Conservation (phyloP, 1,140 invertebrate species). For the Hyles euphorbiae region DNA sequence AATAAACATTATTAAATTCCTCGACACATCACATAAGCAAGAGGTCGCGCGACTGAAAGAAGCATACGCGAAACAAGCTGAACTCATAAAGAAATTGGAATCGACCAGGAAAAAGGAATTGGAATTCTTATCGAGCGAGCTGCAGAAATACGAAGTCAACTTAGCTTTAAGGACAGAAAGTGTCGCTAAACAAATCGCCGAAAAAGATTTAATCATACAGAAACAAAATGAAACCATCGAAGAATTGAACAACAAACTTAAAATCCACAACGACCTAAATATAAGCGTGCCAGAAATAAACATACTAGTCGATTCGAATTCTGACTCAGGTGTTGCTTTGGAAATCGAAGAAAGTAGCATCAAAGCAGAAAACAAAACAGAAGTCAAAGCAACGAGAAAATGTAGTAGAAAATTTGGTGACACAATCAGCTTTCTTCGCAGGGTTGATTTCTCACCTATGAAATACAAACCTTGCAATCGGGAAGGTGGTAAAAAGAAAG, state of each 20-base stretch:
- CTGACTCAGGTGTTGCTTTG: slow-evolving; percentile 62
- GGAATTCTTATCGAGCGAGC: slow-evolving; percentile 58
- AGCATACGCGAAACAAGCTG: slow-evolving; percentile 48
- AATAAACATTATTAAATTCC: slow-evolving; percentile 62
- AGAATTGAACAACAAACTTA: slow-evolving; percentile 51
- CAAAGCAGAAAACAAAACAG: slow-evolving; percentile 44
- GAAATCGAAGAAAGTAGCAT: slow-evolving; percentile 47
- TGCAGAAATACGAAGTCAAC: slow-evolving; percentile 64
- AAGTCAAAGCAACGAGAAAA: slow-evolving; percentile 54
- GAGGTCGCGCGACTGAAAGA: slow-evolving; percentile 57
- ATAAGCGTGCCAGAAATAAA: slow-evolving; percentile 46
- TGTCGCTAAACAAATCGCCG: slow-evolving; percentile 52
- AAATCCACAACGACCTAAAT: slow-evolving; percentile 30
- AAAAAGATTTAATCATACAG: slow-evolving; percentile 59
- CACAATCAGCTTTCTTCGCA: slow-evolving; percentile 58
- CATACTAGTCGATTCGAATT: slow-evolving; percentile 58
- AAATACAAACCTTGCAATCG: slow-evolving; percentile 60
- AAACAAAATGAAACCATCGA: slow-evolving; percentile 55
- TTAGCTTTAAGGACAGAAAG: slow-evolving; percentile 53
- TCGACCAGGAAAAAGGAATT: slow-evolving; percentile 62
- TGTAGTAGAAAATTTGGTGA: slow-evolving; percentile 59
- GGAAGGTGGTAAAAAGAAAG: slow-evolving; percentile 54
- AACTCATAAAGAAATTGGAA: slow-evolving; percentile 59
- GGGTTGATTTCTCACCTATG: slow-evolving; percentile 70
- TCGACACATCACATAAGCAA: slow-evolving; percentile 60